A percentile compares a stretch with the other conserved stretches of the same genome.
Conservation (phyloP, 2,888 invertebrate species). For the Melanargia galathea region DNA sequence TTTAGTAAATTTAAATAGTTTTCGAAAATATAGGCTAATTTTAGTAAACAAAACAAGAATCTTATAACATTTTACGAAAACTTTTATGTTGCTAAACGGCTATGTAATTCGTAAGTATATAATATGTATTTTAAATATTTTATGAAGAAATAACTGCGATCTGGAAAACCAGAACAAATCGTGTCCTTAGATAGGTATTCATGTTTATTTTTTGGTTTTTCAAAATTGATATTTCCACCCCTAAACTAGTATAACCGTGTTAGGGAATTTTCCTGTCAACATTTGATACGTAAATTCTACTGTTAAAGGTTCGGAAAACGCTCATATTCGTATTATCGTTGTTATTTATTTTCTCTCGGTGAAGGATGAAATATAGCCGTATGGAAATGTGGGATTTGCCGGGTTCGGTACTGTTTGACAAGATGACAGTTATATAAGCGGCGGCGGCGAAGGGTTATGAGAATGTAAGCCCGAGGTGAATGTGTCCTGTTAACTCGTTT, state of each 20-base stretch:
- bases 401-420: conserved; percentile 75
- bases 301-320: conserved; percentile 70
- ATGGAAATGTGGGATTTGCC: conserved; percentile 77
- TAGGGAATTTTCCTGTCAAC: conserved; percentile 74
- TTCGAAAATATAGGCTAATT: too few relatives aligned
- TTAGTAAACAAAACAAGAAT: too few relatives aligned
- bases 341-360: conserved; percentile 79
- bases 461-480: conserved; percentile 45
- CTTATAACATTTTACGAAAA: too few relatives aligned
- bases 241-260: conserved; percentile 59
- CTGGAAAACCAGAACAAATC: background rate
- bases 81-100: too few relatives aligned
- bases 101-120: too few relatives aligned
- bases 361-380: conserved; percentile 76
- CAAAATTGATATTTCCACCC: conserved; percentile 58
- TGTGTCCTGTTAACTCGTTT: conserved; percentile 65
- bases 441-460: conserved; percentile 50
- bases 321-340: conserved; percentile 76
- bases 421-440: conserved; percentile 76
- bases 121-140: too few relatives aligned
- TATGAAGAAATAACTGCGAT: background rate
- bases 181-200: background rate
- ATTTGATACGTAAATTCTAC: conserved; percentile 78
- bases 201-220: background rate
- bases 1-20: too few relatives aligned